These are phyloP conservation scores for Enchytraeus crypticus DNA, from an alignment of 2,888 invertebrate genomes.

Conservation along the genomic window DNA sequence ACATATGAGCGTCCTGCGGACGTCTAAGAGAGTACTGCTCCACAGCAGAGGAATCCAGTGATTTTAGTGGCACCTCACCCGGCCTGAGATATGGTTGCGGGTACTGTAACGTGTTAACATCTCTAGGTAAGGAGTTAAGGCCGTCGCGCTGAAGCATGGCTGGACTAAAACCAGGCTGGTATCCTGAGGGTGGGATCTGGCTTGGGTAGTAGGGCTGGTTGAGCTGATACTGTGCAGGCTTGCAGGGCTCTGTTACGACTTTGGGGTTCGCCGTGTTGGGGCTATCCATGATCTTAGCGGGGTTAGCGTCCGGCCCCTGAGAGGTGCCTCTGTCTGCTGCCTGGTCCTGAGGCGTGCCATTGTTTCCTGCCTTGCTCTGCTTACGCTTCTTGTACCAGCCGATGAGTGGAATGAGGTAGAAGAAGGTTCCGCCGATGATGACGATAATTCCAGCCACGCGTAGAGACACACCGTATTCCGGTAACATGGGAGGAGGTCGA, in stretches of 20 bases:
- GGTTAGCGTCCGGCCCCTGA: not conserved
- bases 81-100: not conserved
- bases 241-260: not conserved
- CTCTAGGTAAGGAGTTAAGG: no score
- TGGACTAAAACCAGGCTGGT: no score
- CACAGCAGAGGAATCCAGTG: not conserved
- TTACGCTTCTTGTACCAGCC: not conserved
- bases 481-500: not conserved
- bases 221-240: no score
- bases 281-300: not conserved
- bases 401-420: constrained; percentile 1
- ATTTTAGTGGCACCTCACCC: no score
- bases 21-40: not conserved
- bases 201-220: not conserved
- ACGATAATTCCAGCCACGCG: not conserved
- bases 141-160: no score
- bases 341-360: not conserved
- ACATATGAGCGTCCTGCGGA: no score
- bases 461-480: not conserved
- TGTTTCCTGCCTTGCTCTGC: not conserved
- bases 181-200: not conserved
- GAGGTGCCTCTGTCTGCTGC: not conserved
- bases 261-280: not conserved
- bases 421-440: constrained; percentile 8
- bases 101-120: not conserved